phyloP scores from a whole-genome alignment of 2,797 vertebrate genomes.

The Tapirus indicus region DNA sequence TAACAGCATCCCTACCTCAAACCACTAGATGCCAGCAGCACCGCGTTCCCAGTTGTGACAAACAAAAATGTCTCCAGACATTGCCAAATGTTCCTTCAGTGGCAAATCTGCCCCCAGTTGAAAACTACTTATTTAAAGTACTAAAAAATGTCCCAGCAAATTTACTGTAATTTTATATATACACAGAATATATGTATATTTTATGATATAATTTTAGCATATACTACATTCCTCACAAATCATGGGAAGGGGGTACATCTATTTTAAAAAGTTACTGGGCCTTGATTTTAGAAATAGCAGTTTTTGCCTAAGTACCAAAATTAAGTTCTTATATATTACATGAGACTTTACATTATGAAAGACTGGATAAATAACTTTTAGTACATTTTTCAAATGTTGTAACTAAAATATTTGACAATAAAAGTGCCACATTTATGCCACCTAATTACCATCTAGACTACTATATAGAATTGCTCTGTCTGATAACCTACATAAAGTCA shows the following conservation, averaged over 20 bases:
- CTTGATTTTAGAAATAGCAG: background rate
- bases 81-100: background rate
- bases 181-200: background rate
- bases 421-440: background rate
- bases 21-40: background rate
- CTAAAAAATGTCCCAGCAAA: background rate
- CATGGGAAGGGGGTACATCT: background rate
- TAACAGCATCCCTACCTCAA: background rate
- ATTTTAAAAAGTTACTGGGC: slow-evolving; percentile 15
- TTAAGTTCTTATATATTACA: background rate
- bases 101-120: background rate
- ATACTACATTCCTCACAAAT: slow-evolving; percentile 5
- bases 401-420: slow-evolving; percentile 2
- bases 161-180: background rate
- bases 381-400: background rate
- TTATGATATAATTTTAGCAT: slow-evolving; percentile 1
- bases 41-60: background rate
- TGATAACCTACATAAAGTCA: background rate
- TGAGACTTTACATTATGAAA: background rate
- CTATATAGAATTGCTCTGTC: background rate
- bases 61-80: background rate
- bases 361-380: background rate
- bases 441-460: background rate
- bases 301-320: background rate
- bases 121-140: slow-evolving; percentile 30